phyloP scores from a whole-genome alignment of 2,797 vertebrate species.

The Paedocypris micromegethes region DNA sequence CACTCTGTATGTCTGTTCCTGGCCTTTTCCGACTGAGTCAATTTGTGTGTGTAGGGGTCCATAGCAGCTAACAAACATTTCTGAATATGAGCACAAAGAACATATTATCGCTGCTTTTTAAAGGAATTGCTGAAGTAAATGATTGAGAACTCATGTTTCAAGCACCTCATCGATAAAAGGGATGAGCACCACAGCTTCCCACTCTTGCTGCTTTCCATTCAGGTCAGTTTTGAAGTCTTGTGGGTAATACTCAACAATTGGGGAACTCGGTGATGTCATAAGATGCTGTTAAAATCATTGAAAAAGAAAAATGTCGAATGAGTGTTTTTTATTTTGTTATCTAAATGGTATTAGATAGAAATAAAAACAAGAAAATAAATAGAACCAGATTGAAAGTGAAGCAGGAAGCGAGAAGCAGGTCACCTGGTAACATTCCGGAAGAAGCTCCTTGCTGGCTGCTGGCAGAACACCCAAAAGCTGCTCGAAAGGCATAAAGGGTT shows the following conservation, averaged over 20 bases:
- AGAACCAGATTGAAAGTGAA: background rate
- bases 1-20: conserved; percentile 90
- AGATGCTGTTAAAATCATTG: conserved; percentile 71
- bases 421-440: conserved; percentile 89
- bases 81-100: conserved; percentile 59
- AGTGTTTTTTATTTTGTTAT: background rate
- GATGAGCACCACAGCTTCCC: conserved; percentile 98
- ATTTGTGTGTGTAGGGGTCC: conserved; percentile 72
- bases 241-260: conserved; percentile 94
- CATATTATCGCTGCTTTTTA: background rate
- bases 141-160: background rate
- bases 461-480: conserved; percentile 93
- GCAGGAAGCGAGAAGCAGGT: no score
- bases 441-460: conserved; percentile 88
- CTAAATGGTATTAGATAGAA: background rate
- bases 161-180: conserved; percentile 95
- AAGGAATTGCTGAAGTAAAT: no score
- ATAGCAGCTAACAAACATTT: conserved; percentile 87
- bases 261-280: conserved; percentile 84
- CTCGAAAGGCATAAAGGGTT: conserved; percentile 95
- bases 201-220: conserved; percentile 97
- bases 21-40: conserved; percentile 77
- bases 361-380: no score
- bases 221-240: conserved; percentile 95
- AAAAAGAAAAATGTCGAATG: background rate